Evolutionary conservation across 2,888 invertebrate genomes (phyloP), one percentile per base, ranked within the genome.

Genomic region (Drosophila robusta): DNA sequence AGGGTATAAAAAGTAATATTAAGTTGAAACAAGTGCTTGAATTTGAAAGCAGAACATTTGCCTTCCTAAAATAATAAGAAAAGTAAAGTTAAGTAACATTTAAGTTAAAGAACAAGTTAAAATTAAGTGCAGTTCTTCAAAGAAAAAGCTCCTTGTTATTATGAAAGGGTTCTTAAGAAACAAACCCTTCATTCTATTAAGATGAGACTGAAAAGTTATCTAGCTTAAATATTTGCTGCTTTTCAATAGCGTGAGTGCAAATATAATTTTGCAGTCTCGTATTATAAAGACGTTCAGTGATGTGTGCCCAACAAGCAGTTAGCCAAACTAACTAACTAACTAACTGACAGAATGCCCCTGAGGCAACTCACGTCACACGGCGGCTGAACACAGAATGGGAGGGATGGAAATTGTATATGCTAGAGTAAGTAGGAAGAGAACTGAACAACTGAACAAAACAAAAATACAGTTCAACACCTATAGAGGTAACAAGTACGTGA

Each of bases 401-500:
- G 52, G 61, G 47, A 64, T 44, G 22, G 54, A 64, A 69, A 78
- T 67, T 62, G 52, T 70, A 78, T 69, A 73, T 56, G 57, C 39
- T 57, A 38, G 41, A 72, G 51, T 45, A 41, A 46, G 73, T 55
- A 68, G 57, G 24, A 72, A 61, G 51, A 56, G 57, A 50, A 45
- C 18, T 34, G n/a, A 38, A 32, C 6, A 12, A 34, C 32, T 32
- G 32, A 32, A 32, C 32, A 50, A 39, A 47, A 47, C 42, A 64
- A 52, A 56, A 14, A 45, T 8, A 51, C 56, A 78, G 87, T 87
- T 75, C 71, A 78, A 70, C 75, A 83, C 87, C 75, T 66, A 70
- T 89, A 72, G 80, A 74, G 84, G 84, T 78, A 85, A 81, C 73
- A 71, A 78, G 81, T 84, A 89, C 89, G 87, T 89, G 85, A 87